Evolutionary conservation across 1,140 invertebrate genomes (phyloP).

Genomic region (Caerostris extrusa): DNA sequence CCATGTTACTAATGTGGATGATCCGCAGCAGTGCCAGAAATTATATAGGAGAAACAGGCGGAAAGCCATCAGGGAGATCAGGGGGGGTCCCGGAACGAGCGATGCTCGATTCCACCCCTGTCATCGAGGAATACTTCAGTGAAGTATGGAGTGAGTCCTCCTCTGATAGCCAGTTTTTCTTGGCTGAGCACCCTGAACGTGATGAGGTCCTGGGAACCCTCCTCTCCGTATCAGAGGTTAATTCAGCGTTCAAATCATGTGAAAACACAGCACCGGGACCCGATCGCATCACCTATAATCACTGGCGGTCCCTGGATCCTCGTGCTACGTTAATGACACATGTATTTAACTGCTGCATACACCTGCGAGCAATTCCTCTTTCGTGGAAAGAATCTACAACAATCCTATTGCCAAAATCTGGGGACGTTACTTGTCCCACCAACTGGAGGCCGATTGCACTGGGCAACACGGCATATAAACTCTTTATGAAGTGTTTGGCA

Average conservation of each 20-base stretch:
- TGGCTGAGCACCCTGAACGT: not conserved
- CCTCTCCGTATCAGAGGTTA: not conserved
- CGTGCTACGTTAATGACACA: not conserved
- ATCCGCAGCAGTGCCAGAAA: no score
- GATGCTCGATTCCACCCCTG: not conserved
- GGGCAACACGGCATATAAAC: not conserved
- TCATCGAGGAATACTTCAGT: not conserved
- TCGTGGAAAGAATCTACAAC: not conserved
- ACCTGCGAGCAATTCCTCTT: not conserved
- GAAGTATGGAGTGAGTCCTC: not conserved
- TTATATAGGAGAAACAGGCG: not conserved
- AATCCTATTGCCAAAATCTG: not conserved
- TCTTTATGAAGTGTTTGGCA: not conserved
- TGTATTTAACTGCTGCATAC: not conserved
- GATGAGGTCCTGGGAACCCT: no score
- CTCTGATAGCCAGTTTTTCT: not conserved
- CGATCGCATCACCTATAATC: not conserved
- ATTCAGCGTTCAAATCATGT: not conserved
- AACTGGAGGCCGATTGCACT: conserved; percentile 7
- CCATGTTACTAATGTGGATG: no score
- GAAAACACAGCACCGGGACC: not conserved
- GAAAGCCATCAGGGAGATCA: not conserved
- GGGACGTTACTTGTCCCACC: not conserved
- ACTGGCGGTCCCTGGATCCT: not conserved
- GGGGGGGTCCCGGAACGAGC: not conserved